phyloP scores from a whole-genome alignment of 2,113 vertebrate species.

The Rhea pennata region DNA sequence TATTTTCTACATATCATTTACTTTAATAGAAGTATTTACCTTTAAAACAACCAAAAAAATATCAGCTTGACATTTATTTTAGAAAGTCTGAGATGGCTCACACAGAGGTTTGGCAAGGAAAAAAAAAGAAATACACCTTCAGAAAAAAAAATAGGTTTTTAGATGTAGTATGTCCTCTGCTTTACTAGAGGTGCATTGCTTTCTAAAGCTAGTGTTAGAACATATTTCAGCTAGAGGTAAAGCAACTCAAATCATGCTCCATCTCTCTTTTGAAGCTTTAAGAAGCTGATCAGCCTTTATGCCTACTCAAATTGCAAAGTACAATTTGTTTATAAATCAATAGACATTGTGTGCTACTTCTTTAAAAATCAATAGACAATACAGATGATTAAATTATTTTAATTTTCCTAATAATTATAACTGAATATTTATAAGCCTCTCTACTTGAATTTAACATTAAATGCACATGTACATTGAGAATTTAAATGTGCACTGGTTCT shows the following conservation, averaged over 20 bases:
- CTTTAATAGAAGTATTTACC: not conserved
- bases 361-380: conserved; percentile 42
- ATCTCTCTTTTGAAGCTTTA: not conserved
- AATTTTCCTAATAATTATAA: conserved; percentile 30
- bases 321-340: conserved; percentile 10
- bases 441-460: not conserved
- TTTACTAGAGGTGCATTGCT: not conserved
- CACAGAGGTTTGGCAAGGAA: not conserved
- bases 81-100: not conserved
- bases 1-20: not conserved
- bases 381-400: conserved; percentile 25
- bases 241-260: not conserved
- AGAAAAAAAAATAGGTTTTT: not conserved
- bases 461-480: not conserved
- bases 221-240: not conserved
- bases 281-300: not conserved
- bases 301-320: not conserved
- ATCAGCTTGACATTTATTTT: not conserved
- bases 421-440: conserved; percentile 30
- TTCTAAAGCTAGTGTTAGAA: not conserved
- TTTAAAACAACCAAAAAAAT: not conserved
- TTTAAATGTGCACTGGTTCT: not conserved
- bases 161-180: not conserved
- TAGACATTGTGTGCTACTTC: not conserved
- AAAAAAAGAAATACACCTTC: not conserved